Percentiles rank a stretch among this genome's conserved stretches.
Conservation (phyloP, 2,888 invertebrate species). For the Eristalis tenax region DNA sequence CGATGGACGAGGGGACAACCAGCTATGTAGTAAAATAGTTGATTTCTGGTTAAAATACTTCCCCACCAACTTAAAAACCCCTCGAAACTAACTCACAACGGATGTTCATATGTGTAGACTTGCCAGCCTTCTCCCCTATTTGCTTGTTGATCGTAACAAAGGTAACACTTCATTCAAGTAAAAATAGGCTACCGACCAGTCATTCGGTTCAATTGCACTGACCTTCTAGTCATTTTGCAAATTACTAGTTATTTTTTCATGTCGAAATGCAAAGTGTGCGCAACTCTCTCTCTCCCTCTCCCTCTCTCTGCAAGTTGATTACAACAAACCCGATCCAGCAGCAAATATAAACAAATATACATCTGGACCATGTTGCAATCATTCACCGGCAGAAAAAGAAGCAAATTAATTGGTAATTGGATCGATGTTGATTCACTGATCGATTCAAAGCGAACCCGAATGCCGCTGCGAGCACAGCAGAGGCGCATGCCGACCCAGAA, state of each 20-base stretch:
- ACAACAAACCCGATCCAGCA: neutral
- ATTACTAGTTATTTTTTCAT: neutral
- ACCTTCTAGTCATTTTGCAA: too few species aligned
- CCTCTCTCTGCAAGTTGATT: neutral
- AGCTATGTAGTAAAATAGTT: too few species aligned
- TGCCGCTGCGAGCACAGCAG: neutral
- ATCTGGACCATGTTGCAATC: neutral
- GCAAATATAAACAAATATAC: neutral
- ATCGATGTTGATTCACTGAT: conserved; percentile 23
- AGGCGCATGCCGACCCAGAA: neutral
- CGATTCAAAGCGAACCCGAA: neutral
- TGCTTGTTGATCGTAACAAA: too few species aligned
- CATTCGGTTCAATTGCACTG: too few species aligned
- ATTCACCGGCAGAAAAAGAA: neutral
- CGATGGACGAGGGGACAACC: too few species aligned
- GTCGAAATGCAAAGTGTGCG: neutral
- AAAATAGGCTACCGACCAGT: too few species aligned
- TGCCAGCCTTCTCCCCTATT: too few species aligned
- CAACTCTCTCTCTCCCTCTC: neutral
- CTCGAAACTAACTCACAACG: too few species aligned
- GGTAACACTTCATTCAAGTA: too few species aligned
- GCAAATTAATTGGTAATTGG: conserved; percentile 18
- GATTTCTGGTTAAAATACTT: too few species aligned
- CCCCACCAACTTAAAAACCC: too few species aligned
- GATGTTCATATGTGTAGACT: too few species aligned